These are phyloP conservation scores for Antennarius maculatus DNA, from an alignment of 2,797 vertebrate genomes.

Conservation along the genomic window DNA sequence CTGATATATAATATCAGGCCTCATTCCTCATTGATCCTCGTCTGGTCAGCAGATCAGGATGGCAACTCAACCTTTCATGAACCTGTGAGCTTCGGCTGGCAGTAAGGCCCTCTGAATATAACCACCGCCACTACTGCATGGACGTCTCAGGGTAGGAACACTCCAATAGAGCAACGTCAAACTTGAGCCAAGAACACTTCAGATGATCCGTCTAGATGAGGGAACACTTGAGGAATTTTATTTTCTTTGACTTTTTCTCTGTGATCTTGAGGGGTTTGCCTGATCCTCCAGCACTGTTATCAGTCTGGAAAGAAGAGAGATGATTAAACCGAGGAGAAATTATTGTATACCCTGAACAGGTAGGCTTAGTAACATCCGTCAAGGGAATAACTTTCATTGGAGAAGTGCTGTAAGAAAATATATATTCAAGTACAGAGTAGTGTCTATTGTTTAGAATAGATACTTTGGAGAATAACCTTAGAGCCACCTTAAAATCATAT, in stretches of 20 bases:
- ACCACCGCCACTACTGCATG: slow-evolving; percentile 34
- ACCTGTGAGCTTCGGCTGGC: slow-evolving; percentile 45
- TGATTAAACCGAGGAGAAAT: slow-evolving; percentile 11
- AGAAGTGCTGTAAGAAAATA: too few species aligned
- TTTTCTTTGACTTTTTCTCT: slow-evolving; percentile 95
- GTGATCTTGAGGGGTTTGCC: slow-evolving; percentile 96
- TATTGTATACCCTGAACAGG: slow-evolving; percentile 10
- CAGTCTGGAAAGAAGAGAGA: slow-evolving; percentile 79
- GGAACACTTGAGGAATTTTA: slow-evolving; percentile 94
- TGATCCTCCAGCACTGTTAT: slow-evolving; percentile 86
- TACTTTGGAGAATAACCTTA: too few species aligned
- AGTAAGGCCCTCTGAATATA: slow-evolving; percentile 37
- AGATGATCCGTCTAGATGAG: slow-evolving; percentile 83
- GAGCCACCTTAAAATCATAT: too few species aligned
- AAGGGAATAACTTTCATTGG: neutral
- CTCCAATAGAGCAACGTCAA: slow-evolving; percentile 49
- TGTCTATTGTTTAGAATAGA: too few species aligned
- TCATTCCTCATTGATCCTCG: slow-evolving; percentile 42
- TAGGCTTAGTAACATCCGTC: neutral
- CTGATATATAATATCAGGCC: slow-evolving; percentile 37
- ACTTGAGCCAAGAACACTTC: neutral
- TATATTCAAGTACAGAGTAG: too few species aligned
- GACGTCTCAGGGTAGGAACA: slow-evolving; percentile 24
- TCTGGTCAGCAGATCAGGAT: slow-evolving; percentile 40
- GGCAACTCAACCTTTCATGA: slow-evolving; percentile 33